Conservation (phyloP, 2,113 vertebrate genomes). For the Callipepla californica region DNA sequence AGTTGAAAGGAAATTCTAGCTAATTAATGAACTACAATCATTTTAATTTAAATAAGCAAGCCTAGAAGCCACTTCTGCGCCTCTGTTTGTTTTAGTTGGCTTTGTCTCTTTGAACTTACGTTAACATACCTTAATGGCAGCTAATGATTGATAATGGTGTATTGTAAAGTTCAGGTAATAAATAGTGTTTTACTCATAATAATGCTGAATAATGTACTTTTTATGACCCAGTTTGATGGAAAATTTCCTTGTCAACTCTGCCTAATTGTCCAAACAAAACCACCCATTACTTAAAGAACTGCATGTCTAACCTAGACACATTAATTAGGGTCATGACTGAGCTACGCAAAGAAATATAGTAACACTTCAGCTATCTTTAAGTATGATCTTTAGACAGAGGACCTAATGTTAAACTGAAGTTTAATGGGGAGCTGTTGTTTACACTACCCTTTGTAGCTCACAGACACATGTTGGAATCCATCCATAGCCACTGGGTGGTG, state of each 20-base stretch:
- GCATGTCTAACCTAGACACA: slow-evolving; percentile 80
- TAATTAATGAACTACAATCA: slow-evolving; percentile 64
- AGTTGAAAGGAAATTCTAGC: slow-evolving; percentile 70
- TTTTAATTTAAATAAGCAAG: slow-evolving; percentile 70
- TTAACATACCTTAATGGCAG: slow-evolving; percentile 88
- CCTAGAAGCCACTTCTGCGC: slow-evolving; percentile 73
- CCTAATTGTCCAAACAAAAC: slow-evolving; percentile 87
- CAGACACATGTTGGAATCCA: slow-evolving; percentile 47
- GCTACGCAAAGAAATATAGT: slow-evolving; percentile 79
- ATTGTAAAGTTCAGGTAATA: slow-evolving; percentile 86
- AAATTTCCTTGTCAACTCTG: slow-evolving; percentile 86
- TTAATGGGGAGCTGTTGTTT: slow-evolving; percentile 84
- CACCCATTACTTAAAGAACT: slow-evolving; percentile 84
- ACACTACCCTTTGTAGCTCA: slow-evolving; percentile 61
- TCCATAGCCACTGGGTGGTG: background rate
- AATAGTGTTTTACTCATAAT: slow-evolving; percentile 86
- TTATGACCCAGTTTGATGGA: slow-evolving; percentile 85
- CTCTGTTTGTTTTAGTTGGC: slow-evolving; percentile 84
- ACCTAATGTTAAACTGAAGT: slow-evolving; percentile 79
- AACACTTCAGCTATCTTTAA: slow-evolving; percentile 84
- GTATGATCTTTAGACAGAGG: slow-evolving; percentile 81
- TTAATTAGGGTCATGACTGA: slow-evolving; percentile 87
- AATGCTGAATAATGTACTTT: slow-evolving; percentile 90
- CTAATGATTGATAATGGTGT: slow-evolving; percentile 88
- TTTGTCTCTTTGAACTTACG: slow-evolving; percentile 84